Evolutionary conservation across 1,140 invertebrate species (phyloP), one percentile per base, ranked within the genome.

Genomic region (Stegodyphus mimosarum): DNA sequence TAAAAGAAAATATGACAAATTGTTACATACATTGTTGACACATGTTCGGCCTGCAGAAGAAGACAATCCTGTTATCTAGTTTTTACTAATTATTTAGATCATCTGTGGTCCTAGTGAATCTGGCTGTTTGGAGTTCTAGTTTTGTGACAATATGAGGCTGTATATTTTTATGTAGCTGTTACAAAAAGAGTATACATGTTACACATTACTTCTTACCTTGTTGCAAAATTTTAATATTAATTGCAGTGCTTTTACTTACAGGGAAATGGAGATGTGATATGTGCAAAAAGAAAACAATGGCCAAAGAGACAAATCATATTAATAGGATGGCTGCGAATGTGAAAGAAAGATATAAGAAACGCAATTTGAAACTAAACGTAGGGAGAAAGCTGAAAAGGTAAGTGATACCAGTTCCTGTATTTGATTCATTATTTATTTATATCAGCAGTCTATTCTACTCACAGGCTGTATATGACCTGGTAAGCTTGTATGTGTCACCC

Each of bases 261-360:
- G 87, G 86, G 51, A 79, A 71, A 48, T 88, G 87, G 87, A 49
- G 78, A 7, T 88, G 87, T 84, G 50, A 70, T 67, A 55, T 67
- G 7, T 88, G 87, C 75, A 80, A 71, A 83, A 83, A 73, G 53
- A 81, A 75, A 77, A 83, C 72, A 1, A 73, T 83, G 10, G 17
- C 55, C 48, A 83, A 87, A 76, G 67, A 78, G 17, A 84, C 75
- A 11, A 83, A 84, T 9, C 75, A 86, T n/a, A 81, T 85, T 9
- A 86, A 86, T 64, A 79, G 87, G 66, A 83, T 86, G 70, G 87
- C 88, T 53, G 83, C 69, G 33, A 88, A 55, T 53, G 86, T 88
- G 6, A 88, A 88, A 60, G 87, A 87, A 84, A 87, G 89, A 60
- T 88, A 87, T 71, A 86, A 77, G n/a, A 92, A 91, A 33, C 87